These are phyloP conservation scores for Sorex araneus DNA, from an alignment of 2,113 vertebrate genomes.

Conservation along the genomic window DNA sequence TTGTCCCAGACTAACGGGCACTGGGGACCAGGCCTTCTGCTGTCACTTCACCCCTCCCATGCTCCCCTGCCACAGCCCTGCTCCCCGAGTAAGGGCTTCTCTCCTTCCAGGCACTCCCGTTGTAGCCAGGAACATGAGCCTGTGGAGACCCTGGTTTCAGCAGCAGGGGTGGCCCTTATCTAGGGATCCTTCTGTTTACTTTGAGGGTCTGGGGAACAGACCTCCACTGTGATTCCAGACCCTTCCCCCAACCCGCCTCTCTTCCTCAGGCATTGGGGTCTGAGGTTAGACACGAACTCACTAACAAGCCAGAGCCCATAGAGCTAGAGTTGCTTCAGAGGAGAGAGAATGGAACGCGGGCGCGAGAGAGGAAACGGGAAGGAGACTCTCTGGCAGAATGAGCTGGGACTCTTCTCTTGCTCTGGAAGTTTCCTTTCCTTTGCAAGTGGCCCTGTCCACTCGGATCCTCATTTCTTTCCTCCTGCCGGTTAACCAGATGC, in stretches of 20 bases:
- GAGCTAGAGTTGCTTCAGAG: slow-evolving; percentile 82
- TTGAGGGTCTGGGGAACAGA: slow-evolving; percentile 22
- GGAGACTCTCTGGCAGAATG: slow-evolving; percentile 58
- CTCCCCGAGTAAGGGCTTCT: not conserved
- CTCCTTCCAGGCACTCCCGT: slow-evolving; percentile 35
- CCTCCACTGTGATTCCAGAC: slow-evolving; percentile 59
- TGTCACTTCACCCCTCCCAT: not conserved
- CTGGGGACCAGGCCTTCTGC: not conserved
- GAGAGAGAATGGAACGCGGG: slow-evolving; percentile 4
- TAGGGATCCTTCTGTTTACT: slow-evolving; percentile 61
- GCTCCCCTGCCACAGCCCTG: slow-evolving; percentile 16
- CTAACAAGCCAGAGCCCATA: slow-evolving; percentile 16
- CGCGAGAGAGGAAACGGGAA: slow-evolving; percentile 11
- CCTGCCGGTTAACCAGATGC: slow-evolving; percentile 58
- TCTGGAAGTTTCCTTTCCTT: slow-evolving; percentile 58
- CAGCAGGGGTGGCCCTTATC: slow-evolving; percentile 44
- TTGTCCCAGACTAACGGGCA: slow-evolving; percentile 24
- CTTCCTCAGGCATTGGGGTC: not conserved
- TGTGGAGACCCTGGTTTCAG: slow-evolving; percentile 56
- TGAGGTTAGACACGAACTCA: not conserved
- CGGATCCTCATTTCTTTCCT: slow-evolving; percentile 47
- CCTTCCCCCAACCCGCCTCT: not conserved
- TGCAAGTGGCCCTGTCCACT: not conserved
- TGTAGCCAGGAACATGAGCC: slow-evolving; percentile 42
- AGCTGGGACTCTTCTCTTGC: not conserved